Percentiles rank a stretch among this genome's conserved stretches.
Evolutionary conservation across 2,888 invertebrate genomes (phyloP).

Genomic region (Muschampia plurimacula): DNA sequence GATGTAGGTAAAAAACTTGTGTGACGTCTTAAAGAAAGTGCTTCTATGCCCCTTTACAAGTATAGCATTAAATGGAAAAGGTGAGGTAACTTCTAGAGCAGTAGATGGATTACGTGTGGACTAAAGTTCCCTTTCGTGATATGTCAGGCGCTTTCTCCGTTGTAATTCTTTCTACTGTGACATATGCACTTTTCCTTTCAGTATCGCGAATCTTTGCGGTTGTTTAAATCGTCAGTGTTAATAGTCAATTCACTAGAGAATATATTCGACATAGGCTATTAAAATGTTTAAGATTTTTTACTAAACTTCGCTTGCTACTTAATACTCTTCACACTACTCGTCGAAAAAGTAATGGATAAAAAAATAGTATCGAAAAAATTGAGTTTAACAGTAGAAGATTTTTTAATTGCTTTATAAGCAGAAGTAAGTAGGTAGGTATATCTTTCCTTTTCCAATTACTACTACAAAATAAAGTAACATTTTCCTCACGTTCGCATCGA

Average conservation of each 20-base stretch:
- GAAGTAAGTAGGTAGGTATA: constrained; percentile 51
- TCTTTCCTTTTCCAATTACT: constrained; percentile 61
- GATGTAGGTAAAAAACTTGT: constrained; percentile 62
- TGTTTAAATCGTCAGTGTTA: not conserved
- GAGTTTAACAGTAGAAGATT: constrained; percentile 49
- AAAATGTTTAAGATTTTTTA: not conserved
- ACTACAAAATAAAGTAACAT: constrained; percentile 76
- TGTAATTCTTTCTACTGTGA: constrained; percentile 71
- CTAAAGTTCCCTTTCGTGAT: constrained; percentile 80
- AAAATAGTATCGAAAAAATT: not conserved
- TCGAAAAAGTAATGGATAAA: not conserved
- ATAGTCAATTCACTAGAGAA: not conserved
- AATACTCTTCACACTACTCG: not conserved
- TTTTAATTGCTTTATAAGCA: constrained; percentile 57
- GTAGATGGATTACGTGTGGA: constrained; percentile 66
- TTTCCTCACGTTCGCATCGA: constrained; percentile 81
- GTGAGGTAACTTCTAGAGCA: constrained; percentile 61
- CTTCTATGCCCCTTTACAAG: constrained; percentile 67
- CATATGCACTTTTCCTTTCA: constrained; percentile 84
- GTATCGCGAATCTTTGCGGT: constrained; percentile 59
- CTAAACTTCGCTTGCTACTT: not conserved
- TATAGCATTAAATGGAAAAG: constrained; percentile 66
- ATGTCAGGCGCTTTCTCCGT: constrained; percentile 79
- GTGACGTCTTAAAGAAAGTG: constrained; percentile 70
- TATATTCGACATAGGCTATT: not conserved